Base-by-base conservation (phyloP, 2,797 vertebrate genomes). In the Myiotriccus ornatus region DNA sequence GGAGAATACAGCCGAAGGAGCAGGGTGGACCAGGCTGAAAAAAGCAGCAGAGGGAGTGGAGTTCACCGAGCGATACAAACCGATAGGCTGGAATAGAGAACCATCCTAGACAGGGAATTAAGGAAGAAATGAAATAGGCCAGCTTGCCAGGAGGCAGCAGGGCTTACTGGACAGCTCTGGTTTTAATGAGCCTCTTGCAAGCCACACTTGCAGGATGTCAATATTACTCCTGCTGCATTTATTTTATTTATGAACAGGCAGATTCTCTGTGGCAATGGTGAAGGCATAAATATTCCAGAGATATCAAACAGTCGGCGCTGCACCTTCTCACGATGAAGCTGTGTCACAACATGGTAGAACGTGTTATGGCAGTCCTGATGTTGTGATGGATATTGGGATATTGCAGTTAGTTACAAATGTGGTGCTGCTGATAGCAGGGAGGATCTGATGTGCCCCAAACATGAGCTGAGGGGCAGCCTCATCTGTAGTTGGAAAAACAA, bases 151-250 rank as follows among this genome's bases (percentile, higher is more conserved):
- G 65, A 93, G 62, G 64, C 83, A 84, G 81, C 53, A 80, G 34
- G 65, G 39, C 73, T 96, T 56, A 89, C 79, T 83, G 87, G 50
- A 59, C 73, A 94, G 93, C 53, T 93, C 94, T 90, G 81, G 55
- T 80, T 71, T 88, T 97, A 97, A 97, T 86, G 95, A 91, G 53
- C 34, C 64, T 76, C 84, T 85, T 30, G 13, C 81, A 73, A 57
- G 37, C 60, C 88, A 52, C 85, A 47, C 85, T 96, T 46, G 75
- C 46, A 91, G 89, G 95, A 94, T 86, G 67, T 91, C 91, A 92
- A 70, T 53, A 92, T 44, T 13, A 78, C 60, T 79, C 47, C 5
- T 5, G 8, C 84, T 68, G 37, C 53, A 9, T 79, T 63, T 91
- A 84, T 84, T 84, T 75, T 77, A 86, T 90, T 93, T 91, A 91